Percentiles rank a stretch among this genome's conserved stretches.
Conservation (phyloP, 1,140 invertebrate genomes). For the Hypothenemus hampei region DNA sequence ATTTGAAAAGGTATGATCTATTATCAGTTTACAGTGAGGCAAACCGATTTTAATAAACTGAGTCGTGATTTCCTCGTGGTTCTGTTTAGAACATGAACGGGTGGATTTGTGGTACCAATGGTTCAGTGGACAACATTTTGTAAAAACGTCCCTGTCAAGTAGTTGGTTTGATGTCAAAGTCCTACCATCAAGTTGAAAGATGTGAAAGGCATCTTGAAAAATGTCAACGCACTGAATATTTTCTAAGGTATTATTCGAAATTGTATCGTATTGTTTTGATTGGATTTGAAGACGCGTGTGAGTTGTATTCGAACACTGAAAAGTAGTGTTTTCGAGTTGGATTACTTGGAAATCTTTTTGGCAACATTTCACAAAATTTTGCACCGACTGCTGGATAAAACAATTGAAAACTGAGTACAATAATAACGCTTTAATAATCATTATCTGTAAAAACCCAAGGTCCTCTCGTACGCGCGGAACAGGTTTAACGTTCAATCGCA, state of each 20-base stretch:
- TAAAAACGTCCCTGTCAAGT: conserved; percentile 9
- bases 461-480: not conserved
- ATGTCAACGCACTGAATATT: conserved; percentile 10
- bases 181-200: conserved; percentile 1
- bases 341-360: conserved; percentile 2
- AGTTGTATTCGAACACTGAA: too few relatives aligned
- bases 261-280: too few relatives aligned
- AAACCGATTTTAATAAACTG: conserved; percentile 31
- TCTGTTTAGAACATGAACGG: conserved; percentile 23
- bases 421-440: not conserved
- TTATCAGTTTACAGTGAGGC: conserved; percentile 26
- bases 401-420: not conserved
- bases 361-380: conserved; percentile 9
- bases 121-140: conserved; percentile 35
- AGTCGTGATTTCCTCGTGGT: conserved; percentile 19
- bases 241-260: too few relatives aligned
- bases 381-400: not conserved
- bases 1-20: conserved; percentile 21
- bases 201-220: not conserved
- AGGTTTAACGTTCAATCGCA: conserved; percentile 1
- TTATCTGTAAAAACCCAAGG: conserved; percentile 16
- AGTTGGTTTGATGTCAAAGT: not conserved
- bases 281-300: too few relatives aligned
- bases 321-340: too few relatives aligned
- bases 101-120: conserved; percentile 26